A percentile compares a stretch with the other conserved stretches of the same genome.
Evolutionary conservation across 2,797 vertebrate species (phyloP).

Genomic region (Coregonus sp.): DNA sequence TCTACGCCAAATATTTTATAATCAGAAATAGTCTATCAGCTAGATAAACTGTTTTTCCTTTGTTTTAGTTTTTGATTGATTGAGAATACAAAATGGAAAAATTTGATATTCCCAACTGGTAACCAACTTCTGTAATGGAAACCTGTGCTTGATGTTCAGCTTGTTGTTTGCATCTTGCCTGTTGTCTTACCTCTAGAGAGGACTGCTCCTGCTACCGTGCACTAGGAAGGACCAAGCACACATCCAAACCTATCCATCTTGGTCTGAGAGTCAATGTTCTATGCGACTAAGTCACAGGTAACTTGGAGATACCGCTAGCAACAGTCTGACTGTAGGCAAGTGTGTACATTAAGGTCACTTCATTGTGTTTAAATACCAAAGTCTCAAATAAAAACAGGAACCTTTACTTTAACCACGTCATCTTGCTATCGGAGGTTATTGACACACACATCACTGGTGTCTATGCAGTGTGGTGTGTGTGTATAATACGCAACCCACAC

Average conservation of each 20-base stretch:
- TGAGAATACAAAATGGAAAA: no score
- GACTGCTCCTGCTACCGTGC: neutral
- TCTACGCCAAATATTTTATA: no score
- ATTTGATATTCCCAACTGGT: no score
- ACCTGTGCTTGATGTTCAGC: neutral
- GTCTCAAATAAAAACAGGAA: conserved; percentile 56
- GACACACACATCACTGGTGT: neutral
- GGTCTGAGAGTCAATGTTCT: neutral
- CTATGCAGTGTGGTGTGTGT: neutral
- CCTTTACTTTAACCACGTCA: conserved; percentile 35
- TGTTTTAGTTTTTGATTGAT: no score
- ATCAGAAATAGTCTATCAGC: no score
- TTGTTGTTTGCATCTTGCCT: no score
- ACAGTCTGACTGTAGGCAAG: conserved; percentile 35
- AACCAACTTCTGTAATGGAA: neutral
- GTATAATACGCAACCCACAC: conserved; percentile 32
- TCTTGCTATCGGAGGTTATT: neutral
- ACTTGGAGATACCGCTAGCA: conserved; percentile 17
- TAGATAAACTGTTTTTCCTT: no score
- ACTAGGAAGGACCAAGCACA: neutral
- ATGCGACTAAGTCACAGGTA: neutral
- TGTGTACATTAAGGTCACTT: conserved; percentile 30
- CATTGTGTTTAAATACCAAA: neutral
- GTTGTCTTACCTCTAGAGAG: neutral
- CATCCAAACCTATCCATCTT: conserved; percentile 8